These are phyloP conservation scores for Brachynemurus nebulosus DNA, from an alignment of 2,888 invertebrate genomes.

Conservation along the genomic window DNA sequence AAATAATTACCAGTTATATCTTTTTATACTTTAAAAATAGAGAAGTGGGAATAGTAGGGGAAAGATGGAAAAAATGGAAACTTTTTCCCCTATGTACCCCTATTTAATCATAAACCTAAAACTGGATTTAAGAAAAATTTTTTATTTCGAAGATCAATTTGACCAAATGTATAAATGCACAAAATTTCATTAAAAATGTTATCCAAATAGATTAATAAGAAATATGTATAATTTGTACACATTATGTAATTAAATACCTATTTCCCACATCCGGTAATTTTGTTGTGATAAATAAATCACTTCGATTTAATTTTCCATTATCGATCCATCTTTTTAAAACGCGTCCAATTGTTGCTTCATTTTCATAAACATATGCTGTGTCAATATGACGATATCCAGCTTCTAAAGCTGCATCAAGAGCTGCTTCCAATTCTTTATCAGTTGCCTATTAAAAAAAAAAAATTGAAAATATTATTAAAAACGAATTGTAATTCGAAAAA, in stretches of 20 bases:
- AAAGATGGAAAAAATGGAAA: too few relatives aligned
- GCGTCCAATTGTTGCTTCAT: slow-evolving; percentile 61
- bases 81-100: too few relatives aligned
- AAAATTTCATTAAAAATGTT: too few relatives aligned
- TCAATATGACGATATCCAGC: slow-evolving; percentile 76
- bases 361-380: slow-evolving; percentile 62
- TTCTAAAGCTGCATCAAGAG: slow-evolving; percentile 53
- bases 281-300: slow-evolving; percentile 73
- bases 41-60: too few relatives aligned
- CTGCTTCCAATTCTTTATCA: slow-evolving; percentile 49
- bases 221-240: slow-evolving; percentile 5
- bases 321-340: slow-evolving; percentile 58
- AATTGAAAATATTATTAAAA: too few relatives aligned
- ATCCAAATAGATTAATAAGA: too few relatives aligned
- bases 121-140: neutral
- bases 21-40: neutral
- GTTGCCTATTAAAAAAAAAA: slow-evolving; percentile 40
- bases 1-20: neutral
- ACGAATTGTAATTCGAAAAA: too few relatives aligned
- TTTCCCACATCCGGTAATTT: slow-evolving; percentile 56
- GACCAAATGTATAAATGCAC: too few relatives aligned
- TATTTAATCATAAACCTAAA: too few relatives aligned
- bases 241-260: slow-evolving; percentile 7
- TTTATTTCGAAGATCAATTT: too few relatives aligned
- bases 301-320: slow-evolving; percentile 50